A percentile compares a stretch with the other conserved stretches of the same genome.
These are phyloP conservation scores for Cybosia mesomella DNA, from an alignment of 2,888 invertebrate species.

Conservation along the genomic window DNA sequence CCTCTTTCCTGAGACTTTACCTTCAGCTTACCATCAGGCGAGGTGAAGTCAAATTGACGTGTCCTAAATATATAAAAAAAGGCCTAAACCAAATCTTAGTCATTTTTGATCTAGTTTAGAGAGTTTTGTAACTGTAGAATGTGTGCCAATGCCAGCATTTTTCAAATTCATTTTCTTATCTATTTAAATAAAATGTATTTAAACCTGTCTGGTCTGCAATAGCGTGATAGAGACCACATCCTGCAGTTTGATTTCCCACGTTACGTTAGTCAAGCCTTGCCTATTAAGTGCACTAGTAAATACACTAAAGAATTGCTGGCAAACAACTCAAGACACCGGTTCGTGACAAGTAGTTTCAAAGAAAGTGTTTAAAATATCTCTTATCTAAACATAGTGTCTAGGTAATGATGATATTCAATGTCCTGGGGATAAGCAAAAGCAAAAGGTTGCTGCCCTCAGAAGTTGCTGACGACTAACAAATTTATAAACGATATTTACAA, in stretches of 20 bases:
- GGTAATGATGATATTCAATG: not conserved
- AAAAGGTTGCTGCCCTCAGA: not conserved
- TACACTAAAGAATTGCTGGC: conserved; percentile 58
- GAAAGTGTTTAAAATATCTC: conserved; percentile 34
- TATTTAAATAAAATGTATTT: not conserved
- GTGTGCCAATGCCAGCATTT: not conserved
- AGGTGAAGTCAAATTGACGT: too few species aligned
- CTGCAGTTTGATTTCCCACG: conserved; percentile 55
- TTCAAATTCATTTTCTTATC: not conserved
- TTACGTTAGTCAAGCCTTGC: conserved; percentile 57
- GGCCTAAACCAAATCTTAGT: too few species aligned
- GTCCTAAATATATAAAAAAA: too few species aligned
- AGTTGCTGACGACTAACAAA: too few species aligned
- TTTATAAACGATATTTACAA: too few species aligned
- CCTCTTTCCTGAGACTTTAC: too few species aligned
- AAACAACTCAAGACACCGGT: conserved; percentile 46
- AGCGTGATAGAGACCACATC: conserved; percentile 45
- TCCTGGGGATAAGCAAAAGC: not conserved
- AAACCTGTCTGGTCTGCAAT: not conserved
- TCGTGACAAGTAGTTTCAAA: conserved; percentile 26
- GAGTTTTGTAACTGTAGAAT: not conserved
- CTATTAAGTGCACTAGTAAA: conserved; percentile 54
- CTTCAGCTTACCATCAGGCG: too few species aligned
- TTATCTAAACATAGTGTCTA: not conserved
- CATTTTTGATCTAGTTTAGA: too few species aligned